Base-by-base conservation (phyloP, 2,888 invertebrate species). In the Ellobium chinense region DNA sequence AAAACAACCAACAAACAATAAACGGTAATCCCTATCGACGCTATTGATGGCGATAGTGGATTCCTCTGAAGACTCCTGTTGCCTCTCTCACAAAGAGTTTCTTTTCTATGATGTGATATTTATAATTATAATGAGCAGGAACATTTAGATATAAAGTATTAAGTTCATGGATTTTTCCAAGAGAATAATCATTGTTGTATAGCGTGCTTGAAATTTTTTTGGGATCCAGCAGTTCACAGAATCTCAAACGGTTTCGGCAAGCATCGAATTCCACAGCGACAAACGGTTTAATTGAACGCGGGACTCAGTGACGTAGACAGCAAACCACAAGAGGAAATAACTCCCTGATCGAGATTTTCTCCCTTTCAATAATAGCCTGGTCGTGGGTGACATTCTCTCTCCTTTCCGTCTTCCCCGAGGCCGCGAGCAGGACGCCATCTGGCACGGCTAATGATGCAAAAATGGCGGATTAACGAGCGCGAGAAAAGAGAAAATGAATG, bases 211-310 rank as follows among this genome's bases (percentile, higher is more conserved):
- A 9, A n/a, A 31, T 14, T 31, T 70, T 56, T 21, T 21, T 5
- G 21, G 4, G 31, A 70, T 70, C 34, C 70, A 34, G 7, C 24
- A 34, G 1, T 70, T 70, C 56, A n/a, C n/a, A 56, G 34, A 3
- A 56, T 56, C 34, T 24, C 18, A 56, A 70, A 54, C 56, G 34
- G 56, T 70, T 70, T 21, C 56, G 7, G 9, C 34, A 9, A 31
- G 21, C 31, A 39, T 70, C 34, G 14, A 70, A 56, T 70, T 70
- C 56, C 27, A 31, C 31, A 31, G 27, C 56, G 70, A 56, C 70
- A 70, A 75, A 37, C 62, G 75, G 62, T 75, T 39, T 63, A 62
- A 75, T 75, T 75, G 65, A 75, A 65, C 63, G 62, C 63, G 31
- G 31, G 63, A 75, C 63, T 75, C 75, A 46, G 65, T 75, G 75